These are phyloP conservation scores for Spicauda simplicius DNA, from an alignment of 2,888 invertebrate species.

Conservation along the genomic window DNA sequence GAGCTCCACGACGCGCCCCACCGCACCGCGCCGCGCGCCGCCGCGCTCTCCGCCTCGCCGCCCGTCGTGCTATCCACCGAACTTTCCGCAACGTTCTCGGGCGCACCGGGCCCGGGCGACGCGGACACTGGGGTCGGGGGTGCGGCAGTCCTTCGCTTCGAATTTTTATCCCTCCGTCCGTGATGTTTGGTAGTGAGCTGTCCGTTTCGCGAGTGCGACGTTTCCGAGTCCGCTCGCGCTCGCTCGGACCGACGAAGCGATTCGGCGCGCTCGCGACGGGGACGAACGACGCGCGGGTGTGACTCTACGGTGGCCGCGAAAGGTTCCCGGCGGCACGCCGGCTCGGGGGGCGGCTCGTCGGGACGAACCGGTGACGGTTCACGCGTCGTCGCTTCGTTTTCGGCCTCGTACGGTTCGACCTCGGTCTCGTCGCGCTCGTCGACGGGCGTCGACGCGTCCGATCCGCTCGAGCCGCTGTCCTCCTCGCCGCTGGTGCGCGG, in stretches of 20 bases:
- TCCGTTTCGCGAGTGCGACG: constrained; percentile 36
- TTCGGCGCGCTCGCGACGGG: constrained; percentile 41
- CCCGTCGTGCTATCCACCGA: constrained; percentile 47
- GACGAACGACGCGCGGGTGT: constrained; percentile 39
- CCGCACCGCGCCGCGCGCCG: constrained; percentile 52
- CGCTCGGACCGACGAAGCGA: constrained; percentile 42
- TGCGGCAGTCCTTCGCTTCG: constrained; percentile 44
- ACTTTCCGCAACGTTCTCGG: background rate
- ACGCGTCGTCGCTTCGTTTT: constrained; percentile 48
- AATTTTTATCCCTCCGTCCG: constrained; percentile 46
- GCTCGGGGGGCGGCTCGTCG: constrained; percentile 23
- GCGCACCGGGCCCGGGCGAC: constrained; percentile 43
- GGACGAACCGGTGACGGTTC: constrained; percentile 43
- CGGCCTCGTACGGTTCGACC: constrained; percentile 47
- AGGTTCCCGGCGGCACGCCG: constrained; percentile 33
- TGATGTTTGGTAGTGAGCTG: constrained; percentile 39
- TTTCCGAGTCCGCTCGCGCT: constrained; percentile 35
- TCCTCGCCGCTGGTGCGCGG: constrained; percentile 48
- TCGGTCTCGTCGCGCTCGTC: constrained; percentile 46
- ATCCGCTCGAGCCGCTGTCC: constrained; percentile 53
- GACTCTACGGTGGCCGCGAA: constrained; percentile 31
- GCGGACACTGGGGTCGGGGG: constrained; percentile 42
- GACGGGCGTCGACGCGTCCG: constrained; percentile 51
- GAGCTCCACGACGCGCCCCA: constrained; percentile 70
- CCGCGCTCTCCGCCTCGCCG: constrained; percentile 56